phyloP scores from a whole-genome alignment of 2,797 vertebrate species.

The Tympanoctomys barrerae region DNA sequence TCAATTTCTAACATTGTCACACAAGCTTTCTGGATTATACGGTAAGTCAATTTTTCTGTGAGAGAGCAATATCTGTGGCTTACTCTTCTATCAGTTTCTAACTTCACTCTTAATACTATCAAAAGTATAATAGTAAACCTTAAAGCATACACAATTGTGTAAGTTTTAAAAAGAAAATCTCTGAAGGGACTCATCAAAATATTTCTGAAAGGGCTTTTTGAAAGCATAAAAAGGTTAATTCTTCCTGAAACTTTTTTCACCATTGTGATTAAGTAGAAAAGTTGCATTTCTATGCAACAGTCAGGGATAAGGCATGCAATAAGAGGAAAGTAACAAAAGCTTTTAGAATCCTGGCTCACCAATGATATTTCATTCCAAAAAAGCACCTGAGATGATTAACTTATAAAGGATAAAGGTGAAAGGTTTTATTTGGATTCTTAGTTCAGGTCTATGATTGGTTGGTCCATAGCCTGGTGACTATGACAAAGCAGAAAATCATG shows the following conservation, averaged over 20 bases:
- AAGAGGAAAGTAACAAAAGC: not conserved
- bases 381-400: not conserved
- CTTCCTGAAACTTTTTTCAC: constrained; percentile 36
- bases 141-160: constrained; percentile 56
- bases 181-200: constrained; percentile 28
- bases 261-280: constrained; percentile 50
- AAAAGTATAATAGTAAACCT: constrained; percentile 53
- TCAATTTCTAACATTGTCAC: not conserved
- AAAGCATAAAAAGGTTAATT: constrained; percentile 40
- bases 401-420: not conserved
- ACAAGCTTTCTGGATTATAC: not conserved
- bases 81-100: not conserved
- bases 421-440: not conserved
- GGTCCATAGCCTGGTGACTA: not conserved
- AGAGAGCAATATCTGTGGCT: not conserved
- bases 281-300: not conserved
- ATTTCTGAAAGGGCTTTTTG: too few relatives aligned
- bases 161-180: constrained; percentile 52
- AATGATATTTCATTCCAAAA: not conserved
- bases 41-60: constrained; percentile 8
- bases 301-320: constrained; percentile 35
- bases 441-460: not conserved
- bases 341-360: not conserved
- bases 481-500: not conserved
- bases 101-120: not conserved